These are phyloP conservation scores for Acanthurus tractus DNA, from an alignment of 2,797 vertebrate species.

Conservation along the genomic window DNA sequence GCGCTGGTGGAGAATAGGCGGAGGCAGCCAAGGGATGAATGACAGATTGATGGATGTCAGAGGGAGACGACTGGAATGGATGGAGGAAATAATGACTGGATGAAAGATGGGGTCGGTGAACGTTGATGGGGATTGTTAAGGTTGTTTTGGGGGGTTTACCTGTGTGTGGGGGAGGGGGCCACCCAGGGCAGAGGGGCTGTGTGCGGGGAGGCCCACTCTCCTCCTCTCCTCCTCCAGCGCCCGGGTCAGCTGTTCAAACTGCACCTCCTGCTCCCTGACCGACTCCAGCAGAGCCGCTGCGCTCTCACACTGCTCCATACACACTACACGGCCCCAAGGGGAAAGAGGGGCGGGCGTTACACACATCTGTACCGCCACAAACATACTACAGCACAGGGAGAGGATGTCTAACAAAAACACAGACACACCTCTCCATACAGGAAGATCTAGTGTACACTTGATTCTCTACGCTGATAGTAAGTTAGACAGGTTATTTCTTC, in stretches of 20 bases:
- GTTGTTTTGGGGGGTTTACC: slow-evolving; percentile 86
- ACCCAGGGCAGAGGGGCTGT: slow-evolving; percentile 90
- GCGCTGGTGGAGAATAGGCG: slow-evolving; percentile 30
- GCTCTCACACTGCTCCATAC: slow-evolving; percentile 93
- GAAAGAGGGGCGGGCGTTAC: slow-evolving; percentile 78
- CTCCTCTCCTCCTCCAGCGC: slow-evolving; percentile 99
- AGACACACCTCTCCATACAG: slow-evolving; percentile 35
- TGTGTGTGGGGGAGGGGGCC: slow-evolving; percentile 93
- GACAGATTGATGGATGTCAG: slow-evolving; percentile 33
- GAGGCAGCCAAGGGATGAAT: slow-evolving; percentile 26
- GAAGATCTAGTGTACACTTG: slow-evolving; percentile 1
- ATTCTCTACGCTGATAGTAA: slow-evolving; percentile 15
- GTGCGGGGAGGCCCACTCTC: slow-evolving; percentile 93
- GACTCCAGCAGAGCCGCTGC: slow-evolving; percentile 99
- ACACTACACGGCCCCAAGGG: slow-evolving; percentile 80
- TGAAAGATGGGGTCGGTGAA: slow-evolving; percentile 8
- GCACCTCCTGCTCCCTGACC: slow-evolving; percentile 99
- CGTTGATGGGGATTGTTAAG: slow-evolving; percentile 8
- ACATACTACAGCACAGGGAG: slow-evolving; percentile 37
- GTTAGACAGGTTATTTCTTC: neutral
- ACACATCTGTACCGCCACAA: slow-evolving; percentile 42
- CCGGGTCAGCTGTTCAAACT: slow-evolving; percentile 99
- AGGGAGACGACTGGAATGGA: slow-evolving; percentile 22
- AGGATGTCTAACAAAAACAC: slow-evolving; percentile 39
- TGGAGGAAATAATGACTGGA: slow-evolving; percentile 10